These are phyloP conservation scores for Siniperca undulata DNA, from an alignment of 2,797 vertebrate genomes.

Conservation along the genomic window DNA sequence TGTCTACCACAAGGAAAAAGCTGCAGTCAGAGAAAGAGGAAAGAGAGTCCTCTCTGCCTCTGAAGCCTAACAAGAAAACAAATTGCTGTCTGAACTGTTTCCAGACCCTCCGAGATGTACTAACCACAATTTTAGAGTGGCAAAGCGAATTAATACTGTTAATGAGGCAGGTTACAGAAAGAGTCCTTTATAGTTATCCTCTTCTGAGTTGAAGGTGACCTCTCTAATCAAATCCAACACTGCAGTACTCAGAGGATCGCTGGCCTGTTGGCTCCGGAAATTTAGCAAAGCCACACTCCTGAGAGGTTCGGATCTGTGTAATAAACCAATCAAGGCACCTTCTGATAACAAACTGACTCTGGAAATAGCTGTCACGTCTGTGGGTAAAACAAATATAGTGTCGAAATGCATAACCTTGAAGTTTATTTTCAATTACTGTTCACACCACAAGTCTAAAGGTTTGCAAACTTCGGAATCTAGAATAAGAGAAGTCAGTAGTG, in stretches of 20 bases:
- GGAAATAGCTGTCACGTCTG: slow-evolving; percentile 21
- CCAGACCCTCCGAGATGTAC: slow-evolving; percentile 24
- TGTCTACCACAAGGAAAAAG: background rate
- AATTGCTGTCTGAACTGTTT: slow-evolving; percentile 41
- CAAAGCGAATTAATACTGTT: slow-evolving; percentile 41
- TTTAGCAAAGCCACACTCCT: slow-evolving; percentile 33
- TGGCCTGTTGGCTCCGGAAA: slow-evolving; percentile 31
- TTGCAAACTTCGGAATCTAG: slow-evolving; percentile 13
- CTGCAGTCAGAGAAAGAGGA: background rate
- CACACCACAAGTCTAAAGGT: background rate
- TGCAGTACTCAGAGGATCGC: slow-evolving; percentile 33
- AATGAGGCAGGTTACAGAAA: slow-evolving; percentile 50
- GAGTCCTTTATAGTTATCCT: slow-evolving; percentile 42
- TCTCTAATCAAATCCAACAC: slow-evolving; percentile 52
- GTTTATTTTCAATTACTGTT: slow-evolving; percentile 15
- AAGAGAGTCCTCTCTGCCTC: background rate
- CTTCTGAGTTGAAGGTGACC: slow-evolving; percentile 62
- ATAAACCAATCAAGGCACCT: slow-evolving; percentile 37
- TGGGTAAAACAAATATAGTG: slow-evolving; percentile 20
- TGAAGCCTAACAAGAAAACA: slow-evolving; percentile 38
- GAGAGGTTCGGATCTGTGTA: slow-evolving; percentile 23
- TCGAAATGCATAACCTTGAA: slow-evolving; percentile 43
- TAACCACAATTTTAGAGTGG: slow-evolving; percentile 17
- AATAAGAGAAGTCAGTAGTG: background rate
- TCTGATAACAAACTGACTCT: slow-evolving; percentile 37